These are phyloP conservation scores for Zhuqinia jingwanae DNA, from an alignment of 2,888 invertebrate species.

Conservation along the genomic window DNA sequence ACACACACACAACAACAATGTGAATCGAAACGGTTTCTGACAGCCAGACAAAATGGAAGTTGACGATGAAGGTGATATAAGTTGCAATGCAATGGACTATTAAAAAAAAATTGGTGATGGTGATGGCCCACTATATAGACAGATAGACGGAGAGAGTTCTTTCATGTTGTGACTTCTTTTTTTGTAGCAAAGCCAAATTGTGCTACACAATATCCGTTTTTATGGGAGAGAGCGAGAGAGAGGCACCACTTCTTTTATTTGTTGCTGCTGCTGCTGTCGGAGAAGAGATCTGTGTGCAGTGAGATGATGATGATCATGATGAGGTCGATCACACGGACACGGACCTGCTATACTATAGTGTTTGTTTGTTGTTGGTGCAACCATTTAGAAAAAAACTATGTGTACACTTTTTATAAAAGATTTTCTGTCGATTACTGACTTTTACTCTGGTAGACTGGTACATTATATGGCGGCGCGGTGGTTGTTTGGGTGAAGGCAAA, in stretches of 20 bases:
- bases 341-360: neutral
- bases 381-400: neutral
- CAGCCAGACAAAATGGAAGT: constrained; percentile 32
- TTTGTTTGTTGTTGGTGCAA: neutral
- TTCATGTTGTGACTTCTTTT: constrained; percentile 13
- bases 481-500: neutral
- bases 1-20: constrained; percentile 16
- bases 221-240: neutral
- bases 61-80: neutral
- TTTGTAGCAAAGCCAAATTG: constrained; percentile 25
- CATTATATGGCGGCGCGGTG: too few species aligned
- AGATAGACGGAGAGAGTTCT: too few species aligned
- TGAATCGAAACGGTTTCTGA: constrained; percentile 41
- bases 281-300: too few species aligned
- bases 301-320: neutral
- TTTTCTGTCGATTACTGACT: neutral
- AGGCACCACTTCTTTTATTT: too few species aligned
- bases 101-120: neutral
- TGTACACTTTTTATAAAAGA: neutral
- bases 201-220: neutral
- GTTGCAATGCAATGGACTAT: constrained; percentile 25
- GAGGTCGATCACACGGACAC: constrained; percentile 37
- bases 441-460: neutral
- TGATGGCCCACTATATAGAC: too few species aligned
- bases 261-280: neutral